phyloP scores from a whole-genome alignment of 2,113 vertebrate genomes.

The Gila orcuttii region DNA sequence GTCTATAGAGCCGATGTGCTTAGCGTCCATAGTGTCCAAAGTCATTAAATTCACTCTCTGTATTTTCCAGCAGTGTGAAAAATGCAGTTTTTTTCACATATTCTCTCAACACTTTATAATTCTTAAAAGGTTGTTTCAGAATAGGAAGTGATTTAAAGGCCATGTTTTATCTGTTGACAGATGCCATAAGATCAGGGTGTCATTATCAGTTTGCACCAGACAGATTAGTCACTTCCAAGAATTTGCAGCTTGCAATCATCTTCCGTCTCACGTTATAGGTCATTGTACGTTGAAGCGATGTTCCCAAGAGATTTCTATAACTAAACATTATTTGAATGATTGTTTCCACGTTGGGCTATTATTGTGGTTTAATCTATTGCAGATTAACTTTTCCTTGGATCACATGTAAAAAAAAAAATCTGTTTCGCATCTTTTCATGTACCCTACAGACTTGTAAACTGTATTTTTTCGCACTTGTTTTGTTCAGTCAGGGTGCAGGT shows the following conservation, averaged over 20 bases:
- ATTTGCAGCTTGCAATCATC: neutral
- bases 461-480: neutral
- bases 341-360: neutral
- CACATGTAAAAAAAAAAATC: neutral
- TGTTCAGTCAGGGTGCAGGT: neutral
- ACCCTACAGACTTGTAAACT: neutral
- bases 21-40: neutral
- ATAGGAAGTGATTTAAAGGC: constrained; percentile 20
- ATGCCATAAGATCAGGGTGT: constrained; percentile 32
- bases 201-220: constrained; percentile 40
- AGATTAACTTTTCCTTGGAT: neutral
- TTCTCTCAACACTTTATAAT: constrained; percentile 40
- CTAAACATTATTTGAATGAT: neutral
- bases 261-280: neutral
- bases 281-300: constrained; percentile 1
- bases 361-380: neutral
- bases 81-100: neutral
- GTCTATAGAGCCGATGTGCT: constrained; percentile 52
- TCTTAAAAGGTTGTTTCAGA: constrained; percentile 31
- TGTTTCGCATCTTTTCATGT: neutral
- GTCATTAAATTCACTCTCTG: constrained; percentile 33
- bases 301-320: neutral
- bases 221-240: constrained; percentile 20
- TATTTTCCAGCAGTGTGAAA: neutral
- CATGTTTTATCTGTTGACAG: constrained; percentile 34